phyloP scores from a whole-genome alignment of 2,797 vertebrate genomes.

The Anomalospiza imberbis region DNA sequence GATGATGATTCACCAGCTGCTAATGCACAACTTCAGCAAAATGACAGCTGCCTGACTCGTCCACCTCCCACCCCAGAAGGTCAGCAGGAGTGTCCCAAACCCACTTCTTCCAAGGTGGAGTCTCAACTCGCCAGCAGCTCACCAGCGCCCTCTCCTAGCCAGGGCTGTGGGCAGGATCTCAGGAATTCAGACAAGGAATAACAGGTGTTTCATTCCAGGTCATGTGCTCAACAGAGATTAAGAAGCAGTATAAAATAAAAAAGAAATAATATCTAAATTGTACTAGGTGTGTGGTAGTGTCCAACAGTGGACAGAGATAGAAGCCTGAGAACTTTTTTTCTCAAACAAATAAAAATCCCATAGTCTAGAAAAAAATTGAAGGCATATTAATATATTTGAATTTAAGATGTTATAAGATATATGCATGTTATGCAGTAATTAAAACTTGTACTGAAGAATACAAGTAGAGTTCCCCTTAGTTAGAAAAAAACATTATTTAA shows the following conservation, averaged over 20 bases:
- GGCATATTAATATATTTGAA: conserved; percentile 11
- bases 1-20: conserved; percentile 52
- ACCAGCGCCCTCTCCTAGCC: not conserved
- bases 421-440: conserved; percentile 43
- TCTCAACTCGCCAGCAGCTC: not conserved
- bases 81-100: not conserved
- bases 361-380: not conserved
- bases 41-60: not conserved
- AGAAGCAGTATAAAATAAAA: not conserved
- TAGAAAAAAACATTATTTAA: conserved; percentile 5
- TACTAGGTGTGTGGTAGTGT: not conserved
- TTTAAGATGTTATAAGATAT: conserved; percentile 16
- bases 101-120: not conserved
- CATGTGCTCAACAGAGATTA: not conserved
- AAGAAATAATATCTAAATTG: not conserved
- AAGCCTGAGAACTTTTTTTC: not conserved
- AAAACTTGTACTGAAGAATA: not conserved
- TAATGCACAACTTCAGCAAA: conserved; percentile 14
- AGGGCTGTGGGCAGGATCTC: not conserved
- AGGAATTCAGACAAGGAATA: conserved; percentile 18
- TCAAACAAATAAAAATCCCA: not conserved
- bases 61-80: not conserved
- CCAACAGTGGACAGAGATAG: not conserved
- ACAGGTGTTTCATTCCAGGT: not conserved
- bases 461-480: not conserved